Conservation (phyloP, 2,113 vertebrate genomes). For the Holacanthus passer region DNA sequence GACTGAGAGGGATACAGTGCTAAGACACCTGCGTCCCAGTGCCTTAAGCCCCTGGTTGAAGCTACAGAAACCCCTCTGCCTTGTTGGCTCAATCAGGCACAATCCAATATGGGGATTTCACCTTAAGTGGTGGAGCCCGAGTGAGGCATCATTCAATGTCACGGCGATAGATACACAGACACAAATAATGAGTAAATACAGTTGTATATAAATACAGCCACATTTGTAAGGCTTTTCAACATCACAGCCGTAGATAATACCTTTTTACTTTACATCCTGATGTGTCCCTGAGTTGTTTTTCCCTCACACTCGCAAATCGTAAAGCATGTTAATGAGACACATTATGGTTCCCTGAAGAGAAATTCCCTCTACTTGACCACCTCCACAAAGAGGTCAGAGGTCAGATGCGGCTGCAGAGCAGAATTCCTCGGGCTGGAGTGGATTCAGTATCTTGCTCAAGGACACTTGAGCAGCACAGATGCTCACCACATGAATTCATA, state of each 20-base stretch:
- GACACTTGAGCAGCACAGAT: conserved; percentile 10
- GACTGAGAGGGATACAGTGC: conserved; percentile 60
- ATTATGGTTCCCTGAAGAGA: conserved; percentile 50
- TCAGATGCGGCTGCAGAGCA: conserved; percentile 39
- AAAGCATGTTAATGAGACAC: conserved; percentile 57
- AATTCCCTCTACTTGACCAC: conserved; percentile 19
- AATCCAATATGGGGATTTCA: conserved; percentile 67
- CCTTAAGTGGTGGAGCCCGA: conserved; percentile 21
- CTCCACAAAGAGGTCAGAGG: conserved; percentile 52
- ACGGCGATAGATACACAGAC: not conserved
- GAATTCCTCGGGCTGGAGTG: conserved; percentile 23
- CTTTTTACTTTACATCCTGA: not conserved
- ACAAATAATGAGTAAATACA: not conserved
- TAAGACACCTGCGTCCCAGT: conserved; percentile 68
- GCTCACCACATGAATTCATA: conserved; percentile 14
- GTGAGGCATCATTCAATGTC: conserved; percentile 15
- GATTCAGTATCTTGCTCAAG: conserved; percentile 29
- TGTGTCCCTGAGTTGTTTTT: not conserved
- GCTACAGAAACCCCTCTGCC: conserved; percentile 43
- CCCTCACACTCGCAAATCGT: conserved; percentile 19
- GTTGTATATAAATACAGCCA: not conserved
- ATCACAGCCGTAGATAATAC: not conserved
- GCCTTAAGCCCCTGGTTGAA: conserved; percentile 62
- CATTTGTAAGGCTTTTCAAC: not conserved
- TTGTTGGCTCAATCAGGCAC: conserved; percentile 40